A percentile compares a stretch with the other conserved stretches of the same genome.
Conservation (phyloP, 2,797 vertebrate species). For the Sebastolobus altivelis region DNA sequence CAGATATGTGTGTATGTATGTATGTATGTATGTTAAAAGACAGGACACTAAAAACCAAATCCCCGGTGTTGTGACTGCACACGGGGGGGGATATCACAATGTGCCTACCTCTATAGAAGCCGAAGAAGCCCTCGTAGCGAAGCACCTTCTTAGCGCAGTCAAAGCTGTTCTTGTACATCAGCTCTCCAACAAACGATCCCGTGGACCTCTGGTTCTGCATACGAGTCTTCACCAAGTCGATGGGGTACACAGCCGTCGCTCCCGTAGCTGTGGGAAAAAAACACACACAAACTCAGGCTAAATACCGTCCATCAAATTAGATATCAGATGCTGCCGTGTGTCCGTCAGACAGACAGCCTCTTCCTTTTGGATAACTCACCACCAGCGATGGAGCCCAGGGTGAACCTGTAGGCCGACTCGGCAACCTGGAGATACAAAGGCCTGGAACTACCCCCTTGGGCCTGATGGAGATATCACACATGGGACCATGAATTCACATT, state of each 20-base stretch:
- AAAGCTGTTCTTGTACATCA: conserved; percentile 99
- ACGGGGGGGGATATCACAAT: background rate
- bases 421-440: conserved; percentile 93
- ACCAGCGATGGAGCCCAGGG: conserved; percentile 96
- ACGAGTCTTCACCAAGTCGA: conserved; percentile 98
- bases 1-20: background rate
- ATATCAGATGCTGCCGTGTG: background rate
- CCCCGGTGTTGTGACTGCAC: background rate
- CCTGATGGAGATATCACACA: conserved; percentile 72
- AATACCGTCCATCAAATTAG: background rate
- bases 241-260: conserved; percentile 97
- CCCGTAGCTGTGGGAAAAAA: conserved; percentile 88
- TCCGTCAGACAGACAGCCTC: background rate
- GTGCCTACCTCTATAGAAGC: conserved; percentile 95
- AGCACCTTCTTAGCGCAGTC: conserved; percentile 99
- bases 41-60: background rate
- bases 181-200: conserved; percentile 94
- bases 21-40: background rate
- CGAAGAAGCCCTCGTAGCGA: conserved; percentile 97
- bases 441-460: conserved; percentile 86
- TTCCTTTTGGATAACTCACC: conserved; percentile 83
- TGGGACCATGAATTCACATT: background rate
- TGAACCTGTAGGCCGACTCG: conserved; percentile 97
- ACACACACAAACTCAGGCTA: conserved; percentile 9
- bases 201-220: conserved; percentile 99